Percentiles rank a stretch among this genome's conserved stretches.
Evolutionary conservation across 2,888 invertebrate genomes (phyloP).

Genomic region (Volucella zonaria): DNA sequence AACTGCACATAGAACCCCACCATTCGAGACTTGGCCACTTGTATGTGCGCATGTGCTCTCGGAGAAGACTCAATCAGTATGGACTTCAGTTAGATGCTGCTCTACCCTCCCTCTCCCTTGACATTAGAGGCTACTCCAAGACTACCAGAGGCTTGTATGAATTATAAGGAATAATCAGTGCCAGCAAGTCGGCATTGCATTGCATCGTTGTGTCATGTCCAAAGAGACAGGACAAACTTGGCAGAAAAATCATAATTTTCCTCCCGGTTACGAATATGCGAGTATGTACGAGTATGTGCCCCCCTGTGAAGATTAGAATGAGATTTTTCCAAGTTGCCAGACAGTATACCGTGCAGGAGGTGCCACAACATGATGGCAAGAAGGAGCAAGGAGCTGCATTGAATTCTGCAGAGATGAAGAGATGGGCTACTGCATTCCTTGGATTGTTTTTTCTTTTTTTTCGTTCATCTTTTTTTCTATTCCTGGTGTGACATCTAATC

Average conservation of each 20-base stretch:
- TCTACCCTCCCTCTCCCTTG: constrained; percentile 9
- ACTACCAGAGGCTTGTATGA: constrained; percentile 36
- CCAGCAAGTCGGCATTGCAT: constrained; percentile 62
- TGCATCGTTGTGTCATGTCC: constrained; percentile 71
- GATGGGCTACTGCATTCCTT: constrained; percentile 66
- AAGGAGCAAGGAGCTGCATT: not conserved
- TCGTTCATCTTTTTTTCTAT: constrained; percentile 31
- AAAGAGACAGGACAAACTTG: constrained; percentile 68
- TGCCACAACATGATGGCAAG: not conserved
- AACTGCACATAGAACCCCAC: constrained; percentile 17
- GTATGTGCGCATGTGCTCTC: constrained; percentile 23
- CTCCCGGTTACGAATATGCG: constrained; percentile 8
- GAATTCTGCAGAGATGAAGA: constrained; percentile 1
- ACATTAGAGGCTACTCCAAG: constrained; percentile 48
- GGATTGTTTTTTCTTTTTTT: constrained; percentile 13
- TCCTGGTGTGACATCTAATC: constrained; percentile 72
- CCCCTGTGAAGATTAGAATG: constrained; percentile 71
- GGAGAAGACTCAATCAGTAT: constrained; percentile 72
- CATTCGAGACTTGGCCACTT: not conserved
- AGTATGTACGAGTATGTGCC: constrained; percentile 28
- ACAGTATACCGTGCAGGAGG: constrained; percentile 27
- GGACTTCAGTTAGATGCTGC: constrained; percentile 15
- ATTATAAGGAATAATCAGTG: constrained; percentile 68
- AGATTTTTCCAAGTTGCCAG: constrained; percentile 68
- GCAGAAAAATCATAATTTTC: constrained; percentile 69